Evolutionary conservation across 2,888 invertebrate genomes (phyloP), one percentile per base, ranked within the genome.

Genomic region (Calameuta pallipes): DNA sequence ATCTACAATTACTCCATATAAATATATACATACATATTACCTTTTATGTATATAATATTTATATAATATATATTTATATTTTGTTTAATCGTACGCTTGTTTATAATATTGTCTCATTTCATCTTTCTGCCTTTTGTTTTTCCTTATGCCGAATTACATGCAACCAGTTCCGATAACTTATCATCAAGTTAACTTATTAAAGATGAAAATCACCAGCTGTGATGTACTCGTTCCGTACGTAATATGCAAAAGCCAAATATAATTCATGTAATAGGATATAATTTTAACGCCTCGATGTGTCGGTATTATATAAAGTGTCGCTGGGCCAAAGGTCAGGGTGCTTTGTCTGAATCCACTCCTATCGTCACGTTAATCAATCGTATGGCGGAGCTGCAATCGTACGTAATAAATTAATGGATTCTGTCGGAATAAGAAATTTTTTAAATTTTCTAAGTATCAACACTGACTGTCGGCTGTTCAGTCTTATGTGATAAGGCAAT

Each of bases 401-500:
- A 56, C 23, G 56, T 56, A 56, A 41, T 41, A 41, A 41, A 56
- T 23, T 56, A 56, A 56, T 56, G 56, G 6, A 56, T 56, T 56
- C 23, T 56, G 56, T 23, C 2, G 23, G 23, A 2, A 23, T 56
- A 56, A 6, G 23, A 56, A 9, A 56, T 56, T 23, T 6, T 9
- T 23, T 23, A 23, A 56, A 56, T 23, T 15, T 56, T 56, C 56
- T 56, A 9, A 56, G 9, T 2, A 56, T 56, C 56, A 79, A 76
- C 79, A 82, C 82, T 80, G 82, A 85, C 85, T 84, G 83, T 85
- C 83, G 82, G 82, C 82, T 81, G 82, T 83, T 88, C 88, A 88
- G 88, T 88, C 88, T 88, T 87, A 84, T 83, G 76, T 80, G 82
- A 82, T 88, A 88, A 88, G 88, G 88, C 88, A 84, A 85, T 86